Conservation (phyloP, 2,113 vertebrate species). For the Lagopus leucura region DNA sequence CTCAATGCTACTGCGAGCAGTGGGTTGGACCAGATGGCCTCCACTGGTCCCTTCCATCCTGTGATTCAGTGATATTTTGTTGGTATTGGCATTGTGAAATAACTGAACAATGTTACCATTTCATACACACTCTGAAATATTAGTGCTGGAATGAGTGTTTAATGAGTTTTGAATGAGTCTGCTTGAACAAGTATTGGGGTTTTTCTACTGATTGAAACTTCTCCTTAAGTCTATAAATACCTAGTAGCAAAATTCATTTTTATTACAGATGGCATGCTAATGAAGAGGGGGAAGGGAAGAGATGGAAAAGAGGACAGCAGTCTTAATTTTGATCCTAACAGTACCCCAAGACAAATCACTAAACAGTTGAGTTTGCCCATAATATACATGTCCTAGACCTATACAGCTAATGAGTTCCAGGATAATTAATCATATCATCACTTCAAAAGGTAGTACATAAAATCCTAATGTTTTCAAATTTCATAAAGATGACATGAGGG, state of each 20-base stretch:
- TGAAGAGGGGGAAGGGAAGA: neutral
- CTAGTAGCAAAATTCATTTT: neutral
- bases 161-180: neutral
- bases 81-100: neutral
- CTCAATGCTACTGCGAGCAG: neutral
- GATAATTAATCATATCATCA: constrained; percentile 78
- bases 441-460: constrained; percentile 68
- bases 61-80: neutral
- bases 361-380: constrained; percentile 22
- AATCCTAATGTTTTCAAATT: constrained; percentile 69
- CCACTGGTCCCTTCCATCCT: neutral
- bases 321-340: neutral
- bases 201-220: neutral
- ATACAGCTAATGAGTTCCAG: constrained; percentile 39
- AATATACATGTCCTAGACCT: constrained; percentile 35
- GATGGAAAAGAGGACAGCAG: neutral
- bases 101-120: neutral
- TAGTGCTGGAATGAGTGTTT: neutral
- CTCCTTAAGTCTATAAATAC: neutral
- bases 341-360: constrained; percentile 9
- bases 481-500: constrained; percentile 72
- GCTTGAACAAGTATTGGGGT: neutral
- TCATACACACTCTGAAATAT: neutral
- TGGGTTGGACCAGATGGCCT: neutral
- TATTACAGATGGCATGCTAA: neutral